Base-by-base conservation (phyloP, 1,140 invertebrate species). In the Tribolium castaneum region DNA sequence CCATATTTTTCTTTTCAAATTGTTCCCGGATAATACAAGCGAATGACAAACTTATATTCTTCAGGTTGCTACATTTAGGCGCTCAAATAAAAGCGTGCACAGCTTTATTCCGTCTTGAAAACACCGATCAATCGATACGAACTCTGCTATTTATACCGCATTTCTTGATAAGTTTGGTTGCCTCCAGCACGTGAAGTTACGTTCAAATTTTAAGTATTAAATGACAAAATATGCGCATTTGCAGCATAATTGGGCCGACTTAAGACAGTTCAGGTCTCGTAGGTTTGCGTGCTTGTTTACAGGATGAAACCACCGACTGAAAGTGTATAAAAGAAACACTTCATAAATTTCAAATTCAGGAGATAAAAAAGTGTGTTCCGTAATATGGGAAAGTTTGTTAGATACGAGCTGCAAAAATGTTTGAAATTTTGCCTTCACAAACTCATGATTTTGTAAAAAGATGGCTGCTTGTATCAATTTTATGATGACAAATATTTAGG, bases 311-410 rank as follows among this genome's bases (percentile, higher is more conserved):
- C 7, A 22, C 59, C n/a, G n/a, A 66, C 59, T 35, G 30, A 39
- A 62, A 39, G 4, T 66, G 59, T 39, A 39, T 35, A 35, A 66
- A 30, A 66, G 59, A 66, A 66, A 66, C 59, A 66, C 59, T 66
- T 66, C 4, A 66, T 66, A 66, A 66, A 66, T 66, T 66, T 66
- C 13, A 66, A 66, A 66, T 66, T 66, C 59, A 66, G 3, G 13
- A 66, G 59, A 66, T 66, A 66, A 66, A 66, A 62, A 66, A 66
- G 30, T 66, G 34, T 66, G 30, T 66, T 66, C 59, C n/a, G 30
- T 66, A 66, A 35, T 66, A 66, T 35, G 30, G 30, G 25, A 66
- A 66, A 66, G 59, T 66, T 66, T 66, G 59, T 66, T 66, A 66
- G 59, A 66, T 66, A 66, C 30, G 30, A 66, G 59, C 59, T 35